Conservation (phyloP, 1,140 invertebrate genomes). For the Scylla paramamosain region DNA sequence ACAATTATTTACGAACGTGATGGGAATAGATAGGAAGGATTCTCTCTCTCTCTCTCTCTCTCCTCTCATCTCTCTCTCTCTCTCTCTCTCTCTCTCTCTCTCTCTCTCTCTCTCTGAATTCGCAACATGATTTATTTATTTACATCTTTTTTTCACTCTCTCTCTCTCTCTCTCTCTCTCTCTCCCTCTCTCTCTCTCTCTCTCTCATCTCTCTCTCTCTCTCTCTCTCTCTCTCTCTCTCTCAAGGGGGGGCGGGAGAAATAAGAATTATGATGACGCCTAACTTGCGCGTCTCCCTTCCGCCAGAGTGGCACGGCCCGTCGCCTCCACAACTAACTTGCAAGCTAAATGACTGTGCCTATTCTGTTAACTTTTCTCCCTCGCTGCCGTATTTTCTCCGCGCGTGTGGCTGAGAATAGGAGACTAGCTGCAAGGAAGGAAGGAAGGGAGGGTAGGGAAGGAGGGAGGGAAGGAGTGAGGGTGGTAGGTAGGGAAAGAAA, state of each 20-base stretch:
- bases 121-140: too few relatives aligned
- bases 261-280: background rate
- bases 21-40: too few relatives aligned
- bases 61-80: too few relatives aligned
- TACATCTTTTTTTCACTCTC: too few relatives aligned
- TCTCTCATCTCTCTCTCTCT: background rate
- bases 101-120: too few relatives aligned
- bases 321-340: background rate
- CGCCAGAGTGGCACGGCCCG: background rate
- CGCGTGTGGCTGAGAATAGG: background rate
- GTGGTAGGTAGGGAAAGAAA: background rate
- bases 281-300: background rate
- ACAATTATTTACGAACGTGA: too few relatives aligned
- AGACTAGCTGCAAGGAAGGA: background rate
- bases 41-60: too few relatives aligned
- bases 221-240: background rate
- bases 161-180: too few relatives aligned
- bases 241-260: background rate
- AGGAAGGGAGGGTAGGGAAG: background rate
- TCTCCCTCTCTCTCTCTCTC: too few relatives aligned
- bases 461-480: too few relatives aligned
- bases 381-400: background rate
- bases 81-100: too few relatives aligned
- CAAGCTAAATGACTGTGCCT: background rate
- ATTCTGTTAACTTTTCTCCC: background rate